Evolutionary conservation across 2,888 invertebrate genomes (phyloP), one percentile per base, ranked within the genome.

Genomic region (Meandrusa payeni): DNA sequence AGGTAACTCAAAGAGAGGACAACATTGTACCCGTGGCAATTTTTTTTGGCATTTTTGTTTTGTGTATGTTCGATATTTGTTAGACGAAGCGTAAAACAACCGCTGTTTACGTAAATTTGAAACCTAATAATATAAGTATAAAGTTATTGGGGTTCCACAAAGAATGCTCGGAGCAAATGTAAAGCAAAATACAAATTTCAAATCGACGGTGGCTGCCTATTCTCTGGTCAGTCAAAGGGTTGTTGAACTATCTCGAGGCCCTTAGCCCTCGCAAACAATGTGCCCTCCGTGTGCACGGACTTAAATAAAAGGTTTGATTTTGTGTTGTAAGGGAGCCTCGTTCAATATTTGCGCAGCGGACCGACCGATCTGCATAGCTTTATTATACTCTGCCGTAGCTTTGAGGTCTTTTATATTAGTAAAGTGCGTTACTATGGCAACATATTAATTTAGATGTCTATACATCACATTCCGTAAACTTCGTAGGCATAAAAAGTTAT

Each of bases 261-360:
- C 57, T 42, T 36, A 52, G 55, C 69, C 69, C 68, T 65, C 57
- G 59, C 73, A 76, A 78, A 76, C 73, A 75, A 67, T 64, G 66
- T 54, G 64, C 76, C 78, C 78, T 69, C 70, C 78, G 80, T 78
- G 68, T 76, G 72, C 73, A 51, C 58, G 74, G 76, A 76, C 76
- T 85, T 86, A 87, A 85, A 87, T 87, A 88, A 87, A 87, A 87
- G 86, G 86, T 86, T 87, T 87, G 88, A 87, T 87, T 88, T 87
- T 77, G 74, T 83, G 86, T 86, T 85, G 80, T 80, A 82, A 78
- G 77, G 81, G 76, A 68, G 64, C 70, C 63, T 69, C 61, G 62
- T 64, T 69, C 78, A 86, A 86, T 87, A 86, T 88, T 88, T 83
- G 76, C 63, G 39, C 64, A 76, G 64, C 55, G 71, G 67, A 68